phyloP scores from a whole-genome alignment of 1,140 invertebrate genomes.

The Zelostemma sp. region DNA sequence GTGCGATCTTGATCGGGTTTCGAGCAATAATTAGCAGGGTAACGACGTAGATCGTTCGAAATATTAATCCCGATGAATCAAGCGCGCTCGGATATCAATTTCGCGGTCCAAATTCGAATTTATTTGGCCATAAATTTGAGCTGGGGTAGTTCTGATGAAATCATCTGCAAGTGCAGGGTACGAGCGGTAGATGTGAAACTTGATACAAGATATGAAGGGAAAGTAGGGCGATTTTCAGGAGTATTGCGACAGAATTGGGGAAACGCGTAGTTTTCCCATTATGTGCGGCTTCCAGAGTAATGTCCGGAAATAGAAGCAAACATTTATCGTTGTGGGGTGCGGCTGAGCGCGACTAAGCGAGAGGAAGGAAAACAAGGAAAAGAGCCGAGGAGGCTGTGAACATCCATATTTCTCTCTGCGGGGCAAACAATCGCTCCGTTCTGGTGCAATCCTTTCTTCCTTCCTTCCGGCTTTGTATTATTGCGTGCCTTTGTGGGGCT shows the following conservation, averaged over 20 bases:
- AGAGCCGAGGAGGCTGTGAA: conserved; percentile 20
- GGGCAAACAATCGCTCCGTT: conserved; percentile 38
- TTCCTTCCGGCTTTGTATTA: conserved; percentile 28
- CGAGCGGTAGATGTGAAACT: background rate
- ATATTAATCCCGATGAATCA: background rate
- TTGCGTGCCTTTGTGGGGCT: conserved; percentile 40
- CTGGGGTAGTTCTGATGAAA: background rate
- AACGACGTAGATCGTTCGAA: background rate
- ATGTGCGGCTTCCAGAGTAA: conserved; percentile 10
- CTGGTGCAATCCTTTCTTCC: conserved; percentile 27
- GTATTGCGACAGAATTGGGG: background rate
- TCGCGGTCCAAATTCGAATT: background rate
- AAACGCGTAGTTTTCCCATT: conserved; percentile 24
- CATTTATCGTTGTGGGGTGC: conserved; percentile 37
- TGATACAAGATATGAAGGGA: background rate
- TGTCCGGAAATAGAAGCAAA: conserved; percentile 34
- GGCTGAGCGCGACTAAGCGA: conserved; percentile 7
- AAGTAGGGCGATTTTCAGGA: background rate
- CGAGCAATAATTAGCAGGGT: too few relatives aligned
- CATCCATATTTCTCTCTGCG: conserved; percentile 45
- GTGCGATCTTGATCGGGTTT: too few relatives aligned
- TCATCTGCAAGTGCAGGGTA: background rate
- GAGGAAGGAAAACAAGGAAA: conserved; percentile 13
- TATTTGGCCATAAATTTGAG: background rate
- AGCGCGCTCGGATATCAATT: too few relatives aligned